Conservation (phyloP, 2,888 invertebrate species). For the Marasmarcha lunaedactyla region DNA sequence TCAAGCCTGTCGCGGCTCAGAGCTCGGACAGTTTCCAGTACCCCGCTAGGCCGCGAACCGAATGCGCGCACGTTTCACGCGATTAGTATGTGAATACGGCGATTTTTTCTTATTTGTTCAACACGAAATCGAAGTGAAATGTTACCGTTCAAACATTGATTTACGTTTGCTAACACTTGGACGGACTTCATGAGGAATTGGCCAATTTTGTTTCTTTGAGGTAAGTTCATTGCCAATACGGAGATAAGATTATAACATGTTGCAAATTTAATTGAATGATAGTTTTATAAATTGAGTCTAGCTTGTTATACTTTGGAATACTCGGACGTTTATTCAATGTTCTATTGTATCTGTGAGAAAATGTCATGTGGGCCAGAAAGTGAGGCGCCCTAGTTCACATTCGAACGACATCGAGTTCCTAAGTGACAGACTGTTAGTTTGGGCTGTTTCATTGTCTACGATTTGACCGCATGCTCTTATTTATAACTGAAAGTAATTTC, state of each 20-base stretch:
- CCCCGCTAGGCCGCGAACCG: conserved; percentile 38
- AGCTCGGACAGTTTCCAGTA: conserved; percentile 32
- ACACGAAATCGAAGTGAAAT: conserved; percentile 58
- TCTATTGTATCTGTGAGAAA: conserved; percentile 16
- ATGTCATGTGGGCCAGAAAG: conserved; percentile 50
- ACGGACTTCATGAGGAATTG: conserved; percentile 53
- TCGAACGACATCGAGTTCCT: conserved; percentile 38
- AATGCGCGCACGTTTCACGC: conserved; percentile 37
- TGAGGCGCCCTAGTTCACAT: conserved; percentile 55
- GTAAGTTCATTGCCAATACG: conserved; percentile 26
- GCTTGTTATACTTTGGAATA: background rate
- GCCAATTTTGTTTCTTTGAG: conserved; percentile 34
- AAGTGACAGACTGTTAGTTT: conserved; percentile 47
- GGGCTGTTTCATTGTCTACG: conserved; percentile 33
- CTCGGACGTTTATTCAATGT: conserved; percentile 5
- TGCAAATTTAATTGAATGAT: too few relatives aligned
- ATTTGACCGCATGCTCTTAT: too few relatives aligned
- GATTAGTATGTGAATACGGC: conserved; percentile 63
- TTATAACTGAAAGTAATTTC: too few relatives aligned
- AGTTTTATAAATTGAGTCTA: too few relatives aligned
- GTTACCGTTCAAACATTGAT: conserved; percentile 45
- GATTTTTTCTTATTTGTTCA: conserved; percentile 36
- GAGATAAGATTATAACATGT: conserved; percentile 3
- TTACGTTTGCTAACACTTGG: conserved; percentile 29
- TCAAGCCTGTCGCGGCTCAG: conserved; percentile 19